Conservation (phyloP, 2,888 invertebrate species). For the Phytoseiulus persimilis region DNA sequence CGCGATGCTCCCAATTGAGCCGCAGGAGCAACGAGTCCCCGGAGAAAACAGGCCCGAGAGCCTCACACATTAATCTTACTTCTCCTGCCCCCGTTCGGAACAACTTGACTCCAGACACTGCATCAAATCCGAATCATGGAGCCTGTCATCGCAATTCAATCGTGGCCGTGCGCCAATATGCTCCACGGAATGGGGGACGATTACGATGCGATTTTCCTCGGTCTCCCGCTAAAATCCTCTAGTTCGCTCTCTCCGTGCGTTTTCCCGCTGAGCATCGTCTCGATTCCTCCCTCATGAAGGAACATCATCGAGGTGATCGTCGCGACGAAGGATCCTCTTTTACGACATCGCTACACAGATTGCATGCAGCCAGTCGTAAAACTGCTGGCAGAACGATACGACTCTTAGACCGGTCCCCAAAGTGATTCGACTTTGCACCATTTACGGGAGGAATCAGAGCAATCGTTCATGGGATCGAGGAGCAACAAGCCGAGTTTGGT, state of each 20-base stretch:
- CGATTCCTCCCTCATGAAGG: not conserved
- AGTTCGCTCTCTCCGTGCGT: not conserved
- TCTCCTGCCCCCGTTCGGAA: not conserved
- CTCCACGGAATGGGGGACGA: not conserved
- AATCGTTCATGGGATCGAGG: too few species aligned
- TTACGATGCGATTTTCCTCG: not conserved
- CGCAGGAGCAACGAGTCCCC: not conserved
- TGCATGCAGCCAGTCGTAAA: not conserved
- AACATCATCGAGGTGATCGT: not conserved
- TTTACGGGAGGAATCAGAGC: not conserved
- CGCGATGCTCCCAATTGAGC: not conserved
- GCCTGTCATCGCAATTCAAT: not conserved
- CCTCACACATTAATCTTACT: not conserved
- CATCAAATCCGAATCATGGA: not conserved
- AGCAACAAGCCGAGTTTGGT: too few species aligned
- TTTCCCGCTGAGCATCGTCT: too few species aligned
- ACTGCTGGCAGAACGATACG: not conserved
- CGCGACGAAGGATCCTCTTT: not conserved
- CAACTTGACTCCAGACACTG: not conserved
- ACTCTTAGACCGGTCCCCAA: not conserved
- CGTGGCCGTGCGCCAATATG: not conserved
- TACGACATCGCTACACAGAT: not conserved
- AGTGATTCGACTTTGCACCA: not conserved
- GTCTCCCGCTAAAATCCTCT: not conserved
- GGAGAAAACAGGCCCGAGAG: not conserved